phyloP scores from a whole-genome alignment of 2,888 invertebrate genomes.

The Labia minor region DNA sequence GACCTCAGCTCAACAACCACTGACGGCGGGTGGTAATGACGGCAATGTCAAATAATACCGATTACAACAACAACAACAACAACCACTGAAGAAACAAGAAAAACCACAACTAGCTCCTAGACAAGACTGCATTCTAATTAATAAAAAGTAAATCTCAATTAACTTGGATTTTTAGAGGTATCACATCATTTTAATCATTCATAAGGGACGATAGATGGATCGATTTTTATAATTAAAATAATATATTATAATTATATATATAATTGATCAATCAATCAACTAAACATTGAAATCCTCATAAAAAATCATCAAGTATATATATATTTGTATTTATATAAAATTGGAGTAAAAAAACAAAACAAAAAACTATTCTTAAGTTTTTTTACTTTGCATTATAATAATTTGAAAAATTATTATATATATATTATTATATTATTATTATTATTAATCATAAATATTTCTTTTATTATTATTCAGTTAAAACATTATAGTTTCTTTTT shows the following conservation, averaged over 20 bases:
- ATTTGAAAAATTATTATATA: too few relatives aligned
- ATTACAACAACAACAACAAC: neutral
- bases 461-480: conserved; percentile 22
- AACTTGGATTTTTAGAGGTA: neutral
- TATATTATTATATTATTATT: conserved; percentile 19
- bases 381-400: too few relatives aligned
- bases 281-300: too few relatives aligned
- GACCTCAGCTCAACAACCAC: neutral
- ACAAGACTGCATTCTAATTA: neutral
- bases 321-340: too few relatives aligned
- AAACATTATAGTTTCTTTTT: conserved; percentile 5
- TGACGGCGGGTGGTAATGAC: neutral
- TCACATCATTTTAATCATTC: too few relatives aligned
- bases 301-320: too few relatives aligned
- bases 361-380: neutral
- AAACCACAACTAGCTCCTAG: neutral
- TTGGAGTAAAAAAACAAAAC: neutral
- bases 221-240: too few relatives aligned
- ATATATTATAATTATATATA: too few relatives aligned
- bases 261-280: too few relatives aligned
- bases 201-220: too few relatives aligned
- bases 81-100: neutral
- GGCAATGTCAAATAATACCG: neutral
- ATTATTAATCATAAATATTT: conserved; percentile 19
- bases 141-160: neutral